phyloP scores from a whole-genome alignment of 2,888 invertebrate species.

The Lepidonotus clava region DNA sequence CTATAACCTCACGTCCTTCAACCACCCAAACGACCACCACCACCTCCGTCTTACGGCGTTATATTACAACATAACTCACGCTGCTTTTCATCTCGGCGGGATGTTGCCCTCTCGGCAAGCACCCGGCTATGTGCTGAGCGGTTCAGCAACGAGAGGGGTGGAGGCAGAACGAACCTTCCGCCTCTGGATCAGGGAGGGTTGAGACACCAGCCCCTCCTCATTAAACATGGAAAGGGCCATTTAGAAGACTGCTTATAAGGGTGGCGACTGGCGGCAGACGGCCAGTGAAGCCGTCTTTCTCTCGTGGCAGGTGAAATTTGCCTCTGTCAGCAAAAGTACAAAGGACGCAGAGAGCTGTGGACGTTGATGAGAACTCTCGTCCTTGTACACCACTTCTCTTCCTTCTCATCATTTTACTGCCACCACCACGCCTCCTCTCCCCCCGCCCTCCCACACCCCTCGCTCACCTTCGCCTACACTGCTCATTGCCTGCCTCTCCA shows the following conservation, averaged over 20 bases:
- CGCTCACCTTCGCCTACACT: no score
- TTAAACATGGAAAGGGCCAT: slow-evolving; percentile 9
- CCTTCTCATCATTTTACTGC: no score
- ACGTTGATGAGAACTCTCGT: neutral
- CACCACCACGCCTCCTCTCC: no score
- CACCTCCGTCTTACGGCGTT: slow-evolving; percentile 5
- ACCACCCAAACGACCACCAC: slow-evolving; percentile 2
- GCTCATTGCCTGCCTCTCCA: no score
- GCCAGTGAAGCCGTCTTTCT: neutral
- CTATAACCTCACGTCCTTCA: neutral
- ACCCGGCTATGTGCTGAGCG: no score
- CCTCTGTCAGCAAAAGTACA: slow-evolving; percentile 8
- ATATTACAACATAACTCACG: slow-evolving; percentile 39
- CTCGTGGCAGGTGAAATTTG: neutral
- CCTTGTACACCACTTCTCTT: no score
- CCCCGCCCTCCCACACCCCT: no score
- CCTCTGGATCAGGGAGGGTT: neutral
- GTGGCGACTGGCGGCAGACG: neutral
- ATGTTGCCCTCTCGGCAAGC: no score
- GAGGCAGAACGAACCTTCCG: no score
- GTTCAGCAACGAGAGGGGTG: no score
- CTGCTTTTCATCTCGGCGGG: slow-evolving; percentile 5
- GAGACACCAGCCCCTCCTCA: neutral
- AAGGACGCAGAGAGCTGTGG: no score
- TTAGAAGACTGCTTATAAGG: neutral